Percentiles rank a stretch among this genome's conserved stretches.
Conservation (phyloP, 2,888 invertebrate species). For the Apotomis capreana region DNA sequence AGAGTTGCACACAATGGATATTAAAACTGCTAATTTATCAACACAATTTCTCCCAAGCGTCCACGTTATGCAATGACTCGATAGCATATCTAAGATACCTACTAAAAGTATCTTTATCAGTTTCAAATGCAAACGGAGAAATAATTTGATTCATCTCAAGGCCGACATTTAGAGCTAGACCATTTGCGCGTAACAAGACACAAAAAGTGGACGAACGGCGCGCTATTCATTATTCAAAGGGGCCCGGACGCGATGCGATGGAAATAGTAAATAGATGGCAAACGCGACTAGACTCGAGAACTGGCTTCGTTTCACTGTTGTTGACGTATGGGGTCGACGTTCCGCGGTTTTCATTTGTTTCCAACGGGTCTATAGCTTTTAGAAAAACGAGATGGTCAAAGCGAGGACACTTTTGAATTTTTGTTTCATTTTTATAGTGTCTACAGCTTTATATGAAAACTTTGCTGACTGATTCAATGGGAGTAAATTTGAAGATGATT, state of each 20-base stretch:
- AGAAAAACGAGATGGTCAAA: neutral
- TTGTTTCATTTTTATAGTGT: too few species aligned
- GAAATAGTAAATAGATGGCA: constrained; percentile 54
- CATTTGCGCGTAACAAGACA: constrained; percentile 40
- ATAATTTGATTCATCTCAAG: constrained; percentile 31
- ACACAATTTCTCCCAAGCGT: neutral
- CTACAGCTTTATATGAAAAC: too few species aligned
- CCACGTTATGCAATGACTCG: neutral
- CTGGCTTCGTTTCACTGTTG: neutral
- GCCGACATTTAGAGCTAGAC: constrained; percentile 28
- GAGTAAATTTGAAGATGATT: too few species aligned
- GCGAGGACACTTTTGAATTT: too few species aligned
- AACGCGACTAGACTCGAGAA: constrained; percentile 41
- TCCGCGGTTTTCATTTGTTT: constrained; percentile 32
- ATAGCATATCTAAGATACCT: neutral
- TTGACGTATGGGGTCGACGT: constrained; percentile 21
- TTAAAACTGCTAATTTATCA: neutral
- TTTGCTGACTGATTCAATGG: too few species aligned
- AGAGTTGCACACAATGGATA: neutral
- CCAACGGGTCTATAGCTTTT: constrained; percentile 11
- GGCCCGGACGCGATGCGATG: constrained; percentile 55
- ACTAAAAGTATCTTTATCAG: constrained; percentile 4
- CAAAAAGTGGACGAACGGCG: constrained; percentile 47
- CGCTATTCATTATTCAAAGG: constrained; percentile 53
- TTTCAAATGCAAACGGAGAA: constrained; percentile 14